Conservation (phyloP, 2,888 invertebrate species). For the Monochamus alternatus region DNA sequence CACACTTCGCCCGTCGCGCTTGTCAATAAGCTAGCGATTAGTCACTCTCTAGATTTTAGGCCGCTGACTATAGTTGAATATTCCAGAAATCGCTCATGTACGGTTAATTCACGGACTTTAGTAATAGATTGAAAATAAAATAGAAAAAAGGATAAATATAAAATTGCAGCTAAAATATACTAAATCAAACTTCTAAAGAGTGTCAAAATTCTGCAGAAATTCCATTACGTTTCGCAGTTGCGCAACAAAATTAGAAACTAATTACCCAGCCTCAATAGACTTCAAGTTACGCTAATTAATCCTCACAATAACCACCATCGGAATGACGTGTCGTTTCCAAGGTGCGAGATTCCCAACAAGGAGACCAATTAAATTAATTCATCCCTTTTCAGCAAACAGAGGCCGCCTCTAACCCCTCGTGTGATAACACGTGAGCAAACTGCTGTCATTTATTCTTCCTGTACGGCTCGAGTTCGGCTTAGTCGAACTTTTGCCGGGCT, state of each 20-base stretch:
- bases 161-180: too few species aligned
- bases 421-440: conserved; percentile 60
- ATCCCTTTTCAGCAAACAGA: conserved; percentile 47
- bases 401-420: conserved; percentile 58
- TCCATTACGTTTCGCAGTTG: too few species aligned
- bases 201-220: too few species aligned
- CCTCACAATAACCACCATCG: neutral
- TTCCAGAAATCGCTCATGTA: too few species aligned
- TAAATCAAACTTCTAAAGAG: too few species aligned
- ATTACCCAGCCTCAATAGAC: neutral
- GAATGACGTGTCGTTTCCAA: conserved; percentile 12
- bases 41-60: too few species aligned
- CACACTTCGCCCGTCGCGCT: too few species aligned
- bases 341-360: conserved; percentile 5
- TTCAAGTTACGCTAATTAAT: neutral
- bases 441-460: conserved; percentile 57
- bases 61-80: too few species aligned
- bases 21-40: too few species aligned
- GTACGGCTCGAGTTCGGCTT: conserved; percentile 60
- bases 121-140: too few species aligned
- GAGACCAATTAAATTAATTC: conserved; percentile 14
- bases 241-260: neutral
- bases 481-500: conserved; percentile 63
- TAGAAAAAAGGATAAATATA: too few species aligned
- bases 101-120: too few species aligned